Evolutionary conservation across 1,140 invertebrate species (phyloP).

Genomic region (Gonatopus flavifemur): DNA sequence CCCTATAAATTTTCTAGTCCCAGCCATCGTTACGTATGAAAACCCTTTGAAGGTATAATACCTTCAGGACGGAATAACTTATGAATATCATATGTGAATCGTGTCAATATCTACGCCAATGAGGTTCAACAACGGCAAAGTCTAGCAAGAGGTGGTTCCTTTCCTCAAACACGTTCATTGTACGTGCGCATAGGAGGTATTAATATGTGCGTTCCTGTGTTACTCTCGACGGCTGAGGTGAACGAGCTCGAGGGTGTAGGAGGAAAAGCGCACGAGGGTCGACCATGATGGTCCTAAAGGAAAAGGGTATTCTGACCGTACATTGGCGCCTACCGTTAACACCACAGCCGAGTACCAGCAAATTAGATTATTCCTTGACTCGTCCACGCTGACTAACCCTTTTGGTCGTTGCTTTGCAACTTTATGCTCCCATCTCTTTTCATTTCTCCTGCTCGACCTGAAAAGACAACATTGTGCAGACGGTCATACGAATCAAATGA

Average conservation of each 20-base stretch:
- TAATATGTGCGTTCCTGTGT: background rate
- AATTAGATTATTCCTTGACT: slow-evolving; percentile 46
- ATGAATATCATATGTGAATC: no score
- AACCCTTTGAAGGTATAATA: no score
- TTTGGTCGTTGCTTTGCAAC: no score
- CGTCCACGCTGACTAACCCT: slow-evolving; percentile 25
- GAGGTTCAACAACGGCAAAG: background rate
- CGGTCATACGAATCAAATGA: no score
- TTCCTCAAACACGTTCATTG: slow-evolving; percentile 26
- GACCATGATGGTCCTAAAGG: background rate
- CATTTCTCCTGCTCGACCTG: background rate
- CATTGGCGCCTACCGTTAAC: slow-evolving; percentile 35
- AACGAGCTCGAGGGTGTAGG: slow-evolving; percentile 7
- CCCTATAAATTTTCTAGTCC: no score
- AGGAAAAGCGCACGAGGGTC: background rate
- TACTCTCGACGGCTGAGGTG: background rate
- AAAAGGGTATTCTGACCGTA: slow-evolving; percentile 18
- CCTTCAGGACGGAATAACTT: no score
- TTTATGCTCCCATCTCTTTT: slow-evolving; percentile 18
- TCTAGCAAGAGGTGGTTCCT: background rate
- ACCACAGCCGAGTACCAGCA: slow-evolving; percentile 34
- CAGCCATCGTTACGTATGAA: no score
- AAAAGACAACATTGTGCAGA: slow-evolving; percentile 33
- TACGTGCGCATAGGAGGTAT: slow-evolving; percentile 1
- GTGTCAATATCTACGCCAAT: slow-evolving; percentile 15